Conservation (phyloP, 2,888 invertebrate species). For the Anoplius nigerrimus region DNA sequence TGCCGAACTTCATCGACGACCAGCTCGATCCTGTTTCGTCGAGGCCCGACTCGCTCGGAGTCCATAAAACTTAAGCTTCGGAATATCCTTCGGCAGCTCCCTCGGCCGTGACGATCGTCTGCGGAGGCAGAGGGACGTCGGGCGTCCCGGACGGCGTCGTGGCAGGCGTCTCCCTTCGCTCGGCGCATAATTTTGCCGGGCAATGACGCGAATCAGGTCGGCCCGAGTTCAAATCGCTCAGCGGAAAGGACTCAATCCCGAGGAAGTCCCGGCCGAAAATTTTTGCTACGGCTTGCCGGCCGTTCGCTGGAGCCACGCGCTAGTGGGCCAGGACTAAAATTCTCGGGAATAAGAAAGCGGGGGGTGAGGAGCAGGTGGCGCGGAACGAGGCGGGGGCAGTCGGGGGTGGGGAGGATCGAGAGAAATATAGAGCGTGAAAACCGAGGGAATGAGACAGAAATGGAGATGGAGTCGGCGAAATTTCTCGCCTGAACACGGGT, state of each 20-base stretch:
- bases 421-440: slow-evolving; percentile 40
- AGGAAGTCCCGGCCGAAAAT: slow-evolving; percentile 31
- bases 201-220: slow-evolving; percentile 54
- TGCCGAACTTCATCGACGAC: too few relatives aligned
- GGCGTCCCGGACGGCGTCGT: slow-evolving; percentile 51
- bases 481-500: slow-evolving; percentile 25
- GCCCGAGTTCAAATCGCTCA: slow-evolving; percentile 48
- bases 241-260: slow-evolving; percentile 51
- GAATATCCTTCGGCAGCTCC: slow-evolving; percentile 38
- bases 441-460: slow-evolving; percentile 41
- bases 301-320: background rate
- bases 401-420: background rate
- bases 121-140: slow-evolving; percentile 30
- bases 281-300: background rate
- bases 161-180: slow-evolving; percentile 50
- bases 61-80: slow-evolving; percentile 33
- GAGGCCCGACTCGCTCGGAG: slow-evolving; percentile 30
- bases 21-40: background rate
- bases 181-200: slow-evolving; percentile 55
- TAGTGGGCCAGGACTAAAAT: background rate
- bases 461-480: slow-evolving; percentile 32
- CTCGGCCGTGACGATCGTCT: slow-evolving; percentile 40
- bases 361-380: background rate
- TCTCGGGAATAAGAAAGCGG: background rate
- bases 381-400: background rate